A percentile compares a stretch with the other conserved stretches of the same genome.
These are phyloP conservation scores for Apteryx mantelli DNA, from an alignment of 2,113 vertebrate species.

Conservation along the genomic window DNA sequence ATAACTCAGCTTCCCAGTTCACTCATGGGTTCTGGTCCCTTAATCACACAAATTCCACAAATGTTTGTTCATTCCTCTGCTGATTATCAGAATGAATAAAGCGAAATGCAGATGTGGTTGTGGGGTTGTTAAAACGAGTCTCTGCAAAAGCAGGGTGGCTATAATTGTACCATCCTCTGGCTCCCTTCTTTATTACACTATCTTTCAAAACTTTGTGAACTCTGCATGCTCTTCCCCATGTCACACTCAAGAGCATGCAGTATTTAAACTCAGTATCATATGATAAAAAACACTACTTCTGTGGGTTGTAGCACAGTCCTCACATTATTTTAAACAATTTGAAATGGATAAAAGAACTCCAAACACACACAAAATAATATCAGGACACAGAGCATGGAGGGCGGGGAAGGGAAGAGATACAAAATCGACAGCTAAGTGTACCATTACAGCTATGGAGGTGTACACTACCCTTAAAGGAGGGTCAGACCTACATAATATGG, in stretches of 20 bases:
- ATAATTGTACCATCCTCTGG: not conserved
- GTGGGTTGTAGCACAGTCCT: not conserved
- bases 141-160: not conserved
- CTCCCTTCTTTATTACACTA: not conserved
- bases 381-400: not conserved
- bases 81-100: not conserved
- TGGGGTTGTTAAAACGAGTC: not conserved
- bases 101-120: fast-evolving
- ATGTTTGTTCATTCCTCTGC: not conserved
- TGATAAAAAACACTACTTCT: not conserved
- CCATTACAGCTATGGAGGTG: not conserved
- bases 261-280: not conserved
- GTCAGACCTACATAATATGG: too few species aligned
- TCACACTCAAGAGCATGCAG: not conserved
- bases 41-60: not conserved
- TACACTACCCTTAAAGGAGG: not conserved
- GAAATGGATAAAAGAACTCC: not conserved
- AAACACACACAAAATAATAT: not conserved
- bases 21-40: not conserved
- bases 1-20: not conserved
- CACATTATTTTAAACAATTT: not conserved
- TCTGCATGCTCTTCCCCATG: not conserved
- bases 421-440: not conserved
- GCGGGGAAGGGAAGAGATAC: not conserved
- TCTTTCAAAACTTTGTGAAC: not conserved